Base-by-base conservation (phyloP, 2,888 invertebrate species). In the Seira ritae region DNA sequence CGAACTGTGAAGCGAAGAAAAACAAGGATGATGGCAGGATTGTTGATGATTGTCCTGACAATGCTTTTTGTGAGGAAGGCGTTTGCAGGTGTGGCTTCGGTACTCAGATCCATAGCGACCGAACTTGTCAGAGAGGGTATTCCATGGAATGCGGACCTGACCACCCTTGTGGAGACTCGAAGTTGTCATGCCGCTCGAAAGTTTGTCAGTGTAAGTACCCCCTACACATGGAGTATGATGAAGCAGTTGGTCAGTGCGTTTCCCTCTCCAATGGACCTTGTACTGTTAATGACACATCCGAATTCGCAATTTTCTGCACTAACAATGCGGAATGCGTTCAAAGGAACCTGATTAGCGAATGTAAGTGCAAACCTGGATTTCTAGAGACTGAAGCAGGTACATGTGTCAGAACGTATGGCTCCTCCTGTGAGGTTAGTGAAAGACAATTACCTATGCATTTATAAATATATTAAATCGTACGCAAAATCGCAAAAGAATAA, bases 151-250 rank as follows among this genome's bases (percentile, higher is more conserved):
- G 86, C 67, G 85, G 73, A 3, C 84, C 81, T 3, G 85, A 86
- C 37, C 79, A 85, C 62, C 85, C 86, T 8, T 86, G 86, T 62
- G 86, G 85, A 1, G 86, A 86, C 67, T 83, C 85, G 8, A 84
- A 75, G 31, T 75, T 86, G 10, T 68, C 68, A 10, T 86, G 86
- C 62, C 73, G 81, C 6, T 76, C 79, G 0, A 80, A 84, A 42
- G 60, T 84, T 20, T 86, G 86, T 31, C 85, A 85, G 46, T 86
- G 86, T 31, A 86, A 86, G 62, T 85, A 79, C 65, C 84, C 80
- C 0, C 50, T 78, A n/a, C 86, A 86, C 55, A 84, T 84, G 85
- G 71, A 76, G 46, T 86, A 85, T 42, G 85, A 85, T 12, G 85
- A 84, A 55, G 24, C 20, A 1, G 3, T 22, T 0, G 81, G 77